Evolutionary conservation across 2,797 vertebrate species (phyloP).

Genomic region (Etheostoma nigrum): DNA sequence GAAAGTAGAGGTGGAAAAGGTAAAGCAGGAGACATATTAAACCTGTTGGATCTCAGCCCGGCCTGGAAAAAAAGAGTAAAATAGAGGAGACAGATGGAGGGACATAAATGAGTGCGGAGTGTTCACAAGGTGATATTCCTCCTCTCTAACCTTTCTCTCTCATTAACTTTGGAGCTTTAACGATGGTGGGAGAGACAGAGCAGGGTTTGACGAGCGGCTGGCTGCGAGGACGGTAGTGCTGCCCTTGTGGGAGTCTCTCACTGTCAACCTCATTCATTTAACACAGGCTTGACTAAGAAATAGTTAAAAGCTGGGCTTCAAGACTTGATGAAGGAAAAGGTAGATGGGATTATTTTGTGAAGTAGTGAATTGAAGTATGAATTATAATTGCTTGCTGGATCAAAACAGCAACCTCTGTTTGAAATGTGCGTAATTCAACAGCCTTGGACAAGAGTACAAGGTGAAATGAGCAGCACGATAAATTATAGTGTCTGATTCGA

Average conservation of each 20-base stretch:
- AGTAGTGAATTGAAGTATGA: slow-evolving; percentile 12
- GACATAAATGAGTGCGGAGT: slow-evolving; percentile 70
- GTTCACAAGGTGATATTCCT: slow-evolving; percentile 81
- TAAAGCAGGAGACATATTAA: slow-evolving; percentile 74
- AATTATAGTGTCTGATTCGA: slow-evolving; percentile 31
- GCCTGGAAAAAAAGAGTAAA: slow-evolving; percentile 50
- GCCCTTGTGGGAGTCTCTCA: slow-evolving; percentile 56
- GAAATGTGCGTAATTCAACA: slow-evolving; percentile 28
- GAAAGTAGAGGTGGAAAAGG: slow-evolving; percentile 55
- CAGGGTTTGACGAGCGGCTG: slow-evolving; percentile 63
- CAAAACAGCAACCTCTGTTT: slow-evolving; percentile 25
- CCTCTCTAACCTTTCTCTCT: slow-evolving; percentile 79
- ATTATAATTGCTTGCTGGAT: slow-evolving; percentile 30
- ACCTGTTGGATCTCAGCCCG: slow-evolving; percentile 74
- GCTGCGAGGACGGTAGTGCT: slow-evolving; percentile 46
- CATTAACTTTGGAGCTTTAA: slow-evolving; percentile 82
- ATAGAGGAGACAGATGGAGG: slow-evolving; percentile 71
- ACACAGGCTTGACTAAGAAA: slow-evolving; percentile 32
- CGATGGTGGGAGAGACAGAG: slow-evolving; percentile 65
- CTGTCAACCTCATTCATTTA: slow-evolving; percentile 57
- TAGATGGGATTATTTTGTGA: slow-evolving; percentile 37
- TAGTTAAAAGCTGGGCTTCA: slow-evolving; percentile 20
- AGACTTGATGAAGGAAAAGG: slow-evolving; percentile 36
- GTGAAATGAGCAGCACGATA: slow-evolving; percentile 37
- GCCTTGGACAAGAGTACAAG: slow-evolving; percentile 17